A percentile compares a stretch with the other conserved stretches of the same genome.
Conservation (phyloP, 2,113 vertebrate species). For the Panthera uncia region DNA sequence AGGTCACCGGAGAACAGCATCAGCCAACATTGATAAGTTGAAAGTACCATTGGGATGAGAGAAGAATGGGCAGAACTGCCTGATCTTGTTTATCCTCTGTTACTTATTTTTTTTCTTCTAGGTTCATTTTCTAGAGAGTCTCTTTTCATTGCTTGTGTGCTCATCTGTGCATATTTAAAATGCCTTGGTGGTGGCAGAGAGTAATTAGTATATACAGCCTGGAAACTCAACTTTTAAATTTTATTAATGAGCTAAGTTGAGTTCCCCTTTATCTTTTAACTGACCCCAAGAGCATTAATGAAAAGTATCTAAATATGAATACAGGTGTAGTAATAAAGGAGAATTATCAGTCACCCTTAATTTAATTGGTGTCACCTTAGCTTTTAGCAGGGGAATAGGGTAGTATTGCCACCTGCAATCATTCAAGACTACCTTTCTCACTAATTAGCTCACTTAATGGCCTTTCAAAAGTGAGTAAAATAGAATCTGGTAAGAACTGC, state of each 20-base stretch:
- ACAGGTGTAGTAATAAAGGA: conserved; percentile 75
- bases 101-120: background rate
- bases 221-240: conserved; percentile 73
- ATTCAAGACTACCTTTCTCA: conserved; percentile 70
- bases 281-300: conserved; percentile 75
- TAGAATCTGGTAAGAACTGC: conserved; percentile 33
- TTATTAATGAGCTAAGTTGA: conserved; percentile 69
- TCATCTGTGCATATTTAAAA: conserved; percentile 66
- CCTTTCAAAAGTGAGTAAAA: conserved; percentile 71
- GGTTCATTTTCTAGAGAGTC: background rate
- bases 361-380: conserved; percentile 81
- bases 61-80: background rate
- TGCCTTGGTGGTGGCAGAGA: conserved; percentile 34
- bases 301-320: conserved; percentile 72
- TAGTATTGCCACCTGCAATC: conserved; percentile 74
- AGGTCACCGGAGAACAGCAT: background rate
- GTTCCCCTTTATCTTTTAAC: conserved; percentile 68
- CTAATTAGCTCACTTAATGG: conserved; percentile 76
- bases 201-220: conserved; percentile 66
- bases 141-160: conserved; percentile 56
- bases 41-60: background rate
- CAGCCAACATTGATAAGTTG: conserved; percentile 27
- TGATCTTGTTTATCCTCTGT: conserved; percentile 38
- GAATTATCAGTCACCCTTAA: conserved; percentile 76
- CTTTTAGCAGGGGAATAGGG: conserved; percentile 71